Evolutionary conservation across 2,888 invertebrate genomes (phyloP), one percentile per base, ranked within the genome.

Genomic region (Falcaria lacertinaria): DNA sequence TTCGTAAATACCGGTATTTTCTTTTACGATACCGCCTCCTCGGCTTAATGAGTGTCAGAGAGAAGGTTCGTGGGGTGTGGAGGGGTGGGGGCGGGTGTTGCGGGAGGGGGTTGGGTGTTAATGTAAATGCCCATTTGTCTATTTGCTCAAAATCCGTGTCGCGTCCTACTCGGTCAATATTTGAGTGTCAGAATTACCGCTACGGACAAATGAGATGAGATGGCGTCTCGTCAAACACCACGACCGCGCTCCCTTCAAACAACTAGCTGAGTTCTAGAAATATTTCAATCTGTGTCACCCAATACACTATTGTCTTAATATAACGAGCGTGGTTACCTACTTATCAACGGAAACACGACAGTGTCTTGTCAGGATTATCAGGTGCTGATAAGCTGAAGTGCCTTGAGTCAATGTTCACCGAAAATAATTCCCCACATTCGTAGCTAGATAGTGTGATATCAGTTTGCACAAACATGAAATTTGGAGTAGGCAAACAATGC

Each of bases 91-190:
- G 50, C 52, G 47, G 48, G 48, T 47, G 47, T 48, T 39, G 38
- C 28, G 39, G 54, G 42, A 48, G 41, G 41, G 48, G 52, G 48
- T 43, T 54, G 71, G 71, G 77, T 80, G 84, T 72, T 82, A 83
- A 84, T 81, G 80, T 81, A 80, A 82, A 83, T 80, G 80, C 74
- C 78, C 85, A 82, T 86, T 84, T 82, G 80, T 74, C 71, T 85
- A 80, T 88, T 86, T 85, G 73, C 74, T 71, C 68, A 78, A 86
- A 86, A 85, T 87, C 85, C 80, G 84, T 87, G 87, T 88, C 87
- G 82, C 75, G 80, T 85, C 81, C 80, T 76, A 76, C 81, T 79
- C 70, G 52, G 85, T 84, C 82, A 89, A 88, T 87, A 87, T 87
- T 89, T 82, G 77, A 74, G 69, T 68, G 74, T 64, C 78, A 71